These are phyloP conservation scores for Macheiramphus alcinus DNA, from an alignment of 2,113 vertebrate species.

Conservation along the genomic window DNA sequence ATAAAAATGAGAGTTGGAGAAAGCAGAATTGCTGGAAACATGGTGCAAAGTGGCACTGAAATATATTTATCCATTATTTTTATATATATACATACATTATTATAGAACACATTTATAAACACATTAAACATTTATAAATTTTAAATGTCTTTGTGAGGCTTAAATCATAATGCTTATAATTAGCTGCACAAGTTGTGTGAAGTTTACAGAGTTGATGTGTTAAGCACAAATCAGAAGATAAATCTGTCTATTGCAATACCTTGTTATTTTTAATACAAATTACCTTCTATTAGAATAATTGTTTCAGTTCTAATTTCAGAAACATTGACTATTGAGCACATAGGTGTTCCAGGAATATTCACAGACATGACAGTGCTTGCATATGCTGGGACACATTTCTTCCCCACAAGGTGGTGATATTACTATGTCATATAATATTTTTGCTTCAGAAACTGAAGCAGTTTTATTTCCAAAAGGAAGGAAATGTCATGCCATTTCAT, in stretches of 20 bases:
- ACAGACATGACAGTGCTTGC: neutral
- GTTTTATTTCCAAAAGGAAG: neutral
- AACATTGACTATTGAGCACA: neutral
- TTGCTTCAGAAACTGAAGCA: neutral
- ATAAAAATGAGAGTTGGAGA: neutral
- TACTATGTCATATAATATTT: neutral
- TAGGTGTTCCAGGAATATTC: neutral
- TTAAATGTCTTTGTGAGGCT: neutral
- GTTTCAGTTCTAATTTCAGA: neutral
- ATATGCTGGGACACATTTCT: neutral
- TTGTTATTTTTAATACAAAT: neutral
- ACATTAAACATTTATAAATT: neutral
- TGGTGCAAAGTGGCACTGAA: neutral
- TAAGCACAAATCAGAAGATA: neutral
- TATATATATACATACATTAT: neutral
- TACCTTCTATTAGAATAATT: neutral
- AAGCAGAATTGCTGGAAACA: neutral
- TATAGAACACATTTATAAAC: neutral
- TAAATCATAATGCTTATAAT: neutral
- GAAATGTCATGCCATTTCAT: neutral
- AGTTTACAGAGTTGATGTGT: neutral
- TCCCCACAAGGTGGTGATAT: conserved; percentile 60
- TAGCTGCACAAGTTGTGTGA: neutral
- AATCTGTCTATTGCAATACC: neutral
- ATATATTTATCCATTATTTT: neutral